These are phyloP conservation scores for Cephus sareptanus DNA, from an alignment of 2,888 invertebrate species.

Conservation along the genomic window DNA sequence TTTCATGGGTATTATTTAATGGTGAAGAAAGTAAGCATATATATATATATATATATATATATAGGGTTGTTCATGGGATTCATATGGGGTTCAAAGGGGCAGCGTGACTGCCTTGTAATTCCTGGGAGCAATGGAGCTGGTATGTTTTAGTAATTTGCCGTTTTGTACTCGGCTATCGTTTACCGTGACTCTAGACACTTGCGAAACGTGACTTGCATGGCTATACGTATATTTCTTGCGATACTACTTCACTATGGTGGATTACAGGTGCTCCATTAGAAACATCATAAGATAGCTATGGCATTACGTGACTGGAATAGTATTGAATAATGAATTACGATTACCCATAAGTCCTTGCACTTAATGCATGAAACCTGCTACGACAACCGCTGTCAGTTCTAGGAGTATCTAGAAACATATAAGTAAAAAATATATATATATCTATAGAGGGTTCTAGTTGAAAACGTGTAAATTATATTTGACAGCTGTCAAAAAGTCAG, in stretches of 20 bases:
- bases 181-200: background rate
- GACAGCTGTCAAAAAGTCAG: background rate
- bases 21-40: background rate
- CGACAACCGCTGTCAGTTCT: background rate
- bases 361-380: background rate
- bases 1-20: background rate
- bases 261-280: background rate
- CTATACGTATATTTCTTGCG: background rate
- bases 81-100: background rate
- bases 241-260: background rate
- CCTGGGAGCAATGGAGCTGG: background rate
- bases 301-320: background rate
- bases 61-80: background rate
- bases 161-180: background rate
- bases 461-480: background rate
- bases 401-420: too few relatives aligned
- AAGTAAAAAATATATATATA: too few relatives aligned
- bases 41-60: too few relatives aligned
- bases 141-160: background rate
- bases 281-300: background rate
- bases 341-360: background rate
- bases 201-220: background rate
- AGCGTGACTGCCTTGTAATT: background rate
- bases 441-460: background rate
- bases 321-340: background rate